These are phyloP conservation scores for Steatornis caripensis DNA, from an alignment of 2,113 vertebrate genomes.

Conservation along the genomic window DNA sequence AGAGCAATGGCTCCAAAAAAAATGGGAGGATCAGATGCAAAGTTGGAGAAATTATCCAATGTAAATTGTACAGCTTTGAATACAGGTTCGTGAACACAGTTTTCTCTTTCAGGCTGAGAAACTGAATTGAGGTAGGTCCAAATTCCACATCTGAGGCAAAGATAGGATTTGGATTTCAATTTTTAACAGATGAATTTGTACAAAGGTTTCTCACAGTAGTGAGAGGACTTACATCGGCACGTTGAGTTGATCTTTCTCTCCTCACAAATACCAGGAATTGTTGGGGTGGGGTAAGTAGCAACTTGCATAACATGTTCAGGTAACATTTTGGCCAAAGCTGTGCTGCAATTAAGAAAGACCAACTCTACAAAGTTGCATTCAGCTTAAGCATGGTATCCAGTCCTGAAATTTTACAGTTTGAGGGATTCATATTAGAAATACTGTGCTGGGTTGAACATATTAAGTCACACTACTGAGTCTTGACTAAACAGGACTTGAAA, in stretches of 20 bases:
- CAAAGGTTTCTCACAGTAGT: not conserved
- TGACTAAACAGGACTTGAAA: not conserved
- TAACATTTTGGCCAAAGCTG: not conserved
- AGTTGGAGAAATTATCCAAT: not conserved
- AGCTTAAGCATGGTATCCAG: no score
- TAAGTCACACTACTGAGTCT: not conserved
- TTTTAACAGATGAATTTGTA: not conserved
- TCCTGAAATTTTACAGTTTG: not conserved
- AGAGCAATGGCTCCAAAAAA: not conserved
- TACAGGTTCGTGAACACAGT: not conserved
- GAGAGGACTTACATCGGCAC: not conserved
- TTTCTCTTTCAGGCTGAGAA: not conserved
- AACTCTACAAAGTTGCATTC: not conserved
- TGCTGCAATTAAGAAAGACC: not conserved
- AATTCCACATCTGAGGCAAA: not conserved
- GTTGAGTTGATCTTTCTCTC: not conserved
- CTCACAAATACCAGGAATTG: not conserved
- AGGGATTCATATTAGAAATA: not conserved
- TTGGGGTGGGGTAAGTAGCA: not conserved
- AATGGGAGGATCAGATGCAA: not conserved
- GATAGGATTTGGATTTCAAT: not conserved
- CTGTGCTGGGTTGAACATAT: not conserved
- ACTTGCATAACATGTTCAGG: not conserved
- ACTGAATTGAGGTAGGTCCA: not conserved
- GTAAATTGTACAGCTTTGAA: not conserved